These are phyloP conservation scores for Platycercus adscitus DNA, from an alignment of 2,113 vertebrate species.

Conservation along the genomic window DNA sequence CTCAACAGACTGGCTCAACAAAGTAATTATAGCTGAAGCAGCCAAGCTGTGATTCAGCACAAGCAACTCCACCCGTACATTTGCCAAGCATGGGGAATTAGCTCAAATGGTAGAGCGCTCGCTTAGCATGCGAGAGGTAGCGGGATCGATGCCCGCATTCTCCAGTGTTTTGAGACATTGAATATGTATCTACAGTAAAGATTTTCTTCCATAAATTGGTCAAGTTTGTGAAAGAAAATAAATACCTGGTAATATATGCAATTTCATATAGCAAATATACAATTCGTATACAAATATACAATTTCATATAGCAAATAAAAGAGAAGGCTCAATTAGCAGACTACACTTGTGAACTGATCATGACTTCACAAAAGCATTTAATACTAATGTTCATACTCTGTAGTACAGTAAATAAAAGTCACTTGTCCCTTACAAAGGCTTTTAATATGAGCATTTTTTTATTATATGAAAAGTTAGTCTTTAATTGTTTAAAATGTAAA, in stretches of 20 bases:
- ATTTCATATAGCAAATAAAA: fast-evolving
- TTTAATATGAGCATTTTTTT: not conserved
- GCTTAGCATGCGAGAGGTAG: conserved; percentile 78
- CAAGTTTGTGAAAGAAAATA: not conserved
- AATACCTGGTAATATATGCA: fast-evolving
- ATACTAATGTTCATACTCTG: fast-evolving
- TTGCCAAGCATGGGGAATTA: not conserved
- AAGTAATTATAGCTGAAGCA: fast-evolving
- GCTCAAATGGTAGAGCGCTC: conserved; percentile 80
- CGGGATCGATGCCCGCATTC: conserved; percentile 81
- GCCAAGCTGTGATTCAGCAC: not conserved
- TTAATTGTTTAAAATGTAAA: not conserved
- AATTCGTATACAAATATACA: too few relatives aligned
- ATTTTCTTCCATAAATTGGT: not conserved
- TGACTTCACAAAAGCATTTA: fast-evolving
- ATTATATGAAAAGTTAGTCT: not conserved
- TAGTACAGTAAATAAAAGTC: fast-evolving
- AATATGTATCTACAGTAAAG: fast-evolving
- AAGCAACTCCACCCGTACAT: fast-evolving
- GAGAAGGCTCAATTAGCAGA: fast-evolving
- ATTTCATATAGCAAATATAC: fast-evolving
- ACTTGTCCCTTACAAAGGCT: fast-evolving
- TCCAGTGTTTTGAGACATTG: not conserved
- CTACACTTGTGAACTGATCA: fast-evolving
- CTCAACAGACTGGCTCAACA: fast-evolving